A percentile compares a stretch with the other conserved stretches of the same genome.
These are phyloP conservation scores for Brachylomia viminalis DNA, from an alignment of 2,888 invertebrate species.

Conservation along the genomic window DNA sequence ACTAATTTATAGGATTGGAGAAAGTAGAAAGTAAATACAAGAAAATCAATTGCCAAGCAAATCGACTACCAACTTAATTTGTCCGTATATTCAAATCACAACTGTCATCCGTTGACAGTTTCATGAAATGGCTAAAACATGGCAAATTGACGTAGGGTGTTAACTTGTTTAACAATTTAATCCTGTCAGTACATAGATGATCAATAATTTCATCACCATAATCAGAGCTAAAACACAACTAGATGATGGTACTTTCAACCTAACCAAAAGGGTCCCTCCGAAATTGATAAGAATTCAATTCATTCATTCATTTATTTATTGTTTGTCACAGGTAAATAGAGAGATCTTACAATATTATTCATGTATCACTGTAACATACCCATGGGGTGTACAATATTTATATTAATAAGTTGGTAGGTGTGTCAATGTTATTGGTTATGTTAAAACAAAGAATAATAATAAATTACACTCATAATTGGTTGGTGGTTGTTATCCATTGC, in stretches of 20 bases:
- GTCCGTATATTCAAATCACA: neutral
- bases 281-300: neutral
- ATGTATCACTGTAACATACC: no score
- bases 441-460: no score
- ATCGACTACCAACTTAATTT: neutral
- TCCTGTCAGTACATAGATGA: neutral
- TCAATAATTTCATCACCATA: neutral
- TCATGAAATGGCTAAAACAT: neutral
- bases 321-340: no score
- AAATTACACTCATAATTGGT: no score
- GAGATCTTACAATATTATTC: no score
- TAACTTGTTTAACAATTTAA: neutral
- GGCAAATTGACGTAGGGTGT: neutral
- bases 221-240: neutral
- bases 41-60: neutral
- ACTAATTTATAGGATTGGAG: neutral
- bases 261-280: neutral
- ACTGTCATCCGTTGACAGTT: neutral
- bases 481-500: no score
- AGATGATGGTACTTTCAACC: neutral
- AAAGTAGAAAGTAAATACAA: neutral
- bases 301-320: no score
- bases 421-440: no score
- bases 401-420: no score
- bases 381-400: no score